phyloP scores from a whole-genome alignment of 1,140 invertebrate genomes.

The Drosophila tsacasi region DNA sequence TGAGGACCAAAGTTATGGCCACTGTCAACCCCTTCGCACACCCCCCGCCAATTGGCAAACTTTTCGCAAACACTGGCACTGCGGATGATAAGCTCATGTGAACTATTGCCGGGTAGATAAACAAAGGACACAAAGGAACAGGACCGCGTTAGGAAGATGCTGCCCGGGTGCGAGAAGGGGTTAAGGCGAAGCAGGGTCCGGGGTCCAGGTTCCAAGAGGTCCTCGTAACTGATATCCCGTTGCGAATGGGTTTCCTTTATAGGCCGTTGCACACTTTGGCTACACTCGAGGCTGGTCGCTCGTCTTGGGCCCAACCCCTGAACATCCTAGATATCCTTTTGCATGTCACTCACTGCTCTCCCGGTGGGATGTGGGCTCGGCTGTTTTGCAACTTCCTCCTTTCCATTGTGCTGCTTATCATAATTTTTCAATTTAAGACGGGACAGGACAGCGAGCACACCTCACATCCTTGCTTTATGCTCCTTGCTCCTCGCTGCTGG shows the following conservation, averaged over 20 bases:
- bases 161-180: constrained; percentile 12
- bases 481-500: constrained; percentile 6
- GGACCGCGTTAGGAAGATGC: constrained; percentile 1
- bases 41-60: constrained; percentile 57
- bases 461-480: constrained; percentile 23
- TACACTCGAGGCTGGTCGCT: constrained; percentile 60
- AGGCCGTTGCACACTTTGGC: constrained; percentile 72
- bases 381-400: constrained; percentile 60
- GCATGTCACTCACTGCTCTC: constrained; percentile 57
- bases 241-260: constrained; percentile 81
- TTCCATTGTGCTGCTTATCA: constrained; percentile 81
- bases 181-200: constrained; percentile 32
- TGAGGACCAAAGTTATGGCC: constrained; percentile 53
- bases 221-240: constrained; percentile 84
- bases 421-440: constrained; percentile 85
- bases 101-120: constrained; percentile 83
- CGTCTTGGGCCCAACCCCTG: constrained; percentile 59
- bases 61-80: constrained; percentile 71
- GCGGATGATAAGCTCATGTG: constrained; percentile 79
- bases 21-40: constrained; percentile 66
- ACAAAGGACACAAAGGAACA: constrained; percentile 47
- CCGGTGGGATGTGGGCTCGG: constrained; percentile 63
- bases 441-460: constrained; percentile 18
- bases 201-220: constrained; percentile 30
- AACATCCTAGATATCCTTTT: constrained; percentile 65